These are phyloP conservation scores for Apteryx mantelli DNA, from an alignment of 2,113 vertebrate species.

Conservation along the genomic window DNA sequence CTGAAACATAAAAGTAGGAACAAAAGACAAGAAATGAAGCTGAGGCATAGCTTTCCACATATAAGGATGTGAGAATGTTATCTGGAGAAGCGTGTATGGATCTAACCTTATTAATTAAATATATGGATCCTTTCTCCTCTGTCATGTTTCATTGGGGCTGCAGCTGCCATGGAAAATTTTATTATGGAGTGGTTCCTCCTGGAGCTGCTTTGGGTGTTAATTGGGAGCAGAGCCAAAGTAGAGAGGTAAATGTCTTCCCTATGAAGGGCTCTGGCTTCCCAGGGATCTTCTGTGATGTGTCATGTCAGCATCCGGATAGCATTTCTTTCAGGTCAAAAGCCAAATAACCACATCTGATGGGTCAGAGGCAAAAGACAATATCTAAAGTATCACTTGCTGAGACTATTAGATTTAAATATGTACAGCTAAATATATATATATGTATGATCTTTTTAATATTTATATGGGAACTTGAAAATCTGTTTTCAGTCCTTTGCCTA, in stretches of 20 bases:
- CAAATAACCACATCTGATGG: rapidly evolving
- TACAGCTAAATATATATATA: neutral
- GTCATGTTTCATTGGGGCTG: rapidly evolving
- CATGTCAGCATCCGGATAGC: neutral
- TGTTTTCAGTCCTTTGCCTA: neutral
- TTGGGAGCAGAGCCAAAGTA: neutral
- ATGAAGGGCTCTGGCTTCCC: neutral
- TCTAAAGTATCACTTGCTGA: rapidly evolving
- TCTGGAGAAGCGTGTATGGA: neutral
- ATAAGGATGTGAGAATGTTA: too few relatives aligned
- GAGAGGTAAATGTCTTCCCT: neutral
- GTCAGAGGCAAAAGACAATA: neutral
- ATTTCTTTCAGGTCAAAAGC: neutral
- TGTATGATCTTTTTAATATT: neutral
- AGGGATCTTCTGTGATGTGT: neutral
- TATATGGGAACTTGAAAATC: neutral
- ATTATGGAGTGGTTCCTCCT: neutral
- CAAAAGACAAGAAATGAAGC: neutral
- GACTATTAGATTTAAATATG: neutral
- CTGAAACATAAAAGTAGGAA: neutral
- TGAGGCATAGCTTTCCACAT: neutral
- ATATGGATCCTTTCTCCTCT: neutral
- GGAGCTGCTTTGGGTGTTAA: neutral
- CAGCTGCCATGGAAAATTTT: neutral
- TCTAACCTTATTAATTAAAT: neutral